Evolutionary conservation across 2,888 invertebrate genomes (phyloP).

Genomic region (Leptopilina drosophilae): DNA sequence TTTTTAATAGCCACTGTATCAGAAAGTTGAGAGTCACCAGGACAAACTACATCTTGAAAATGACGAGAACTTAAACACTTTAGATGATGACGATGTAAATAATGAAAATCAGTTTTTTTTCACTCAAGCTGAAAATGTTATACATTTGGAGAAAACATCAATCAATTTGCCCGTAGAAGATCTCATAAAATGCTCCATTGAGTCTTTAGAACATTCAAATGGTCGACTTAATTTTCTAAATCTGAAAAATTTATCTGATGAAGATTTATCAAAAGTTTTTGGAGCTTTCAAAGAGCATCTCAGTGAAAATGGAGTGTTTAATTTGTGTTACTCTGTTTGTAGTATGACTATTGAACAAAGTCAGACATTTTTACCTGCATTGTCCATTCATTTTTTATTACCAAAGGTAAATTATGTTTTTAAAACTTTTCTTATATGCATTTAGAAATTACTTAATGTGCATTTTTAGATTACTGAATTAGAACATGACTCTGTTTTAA

Average conservation of each 20-base stretch:
- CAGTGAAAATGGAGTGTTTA: slow-evolving; percentile 61
- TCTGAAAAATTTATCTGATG: slow-evolving; percentile 59
- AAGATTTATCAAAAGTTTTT: slow-evolving; percentile 58
- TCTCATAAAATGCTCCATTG: slow-evolving; percentile 36
- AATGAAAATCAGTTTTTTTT: slow-evolving; percentile 5
- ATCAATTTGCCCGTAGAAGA: background rate
- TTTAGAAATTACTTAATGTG: background rate
- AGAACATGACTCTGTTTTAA: slow-evolving; percentile 61
- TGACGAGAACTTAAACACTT: background rate
- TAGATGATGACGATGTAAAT: background rate
- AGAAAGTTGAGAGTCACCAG: background rate
- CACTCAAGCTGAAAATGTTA: background rate
- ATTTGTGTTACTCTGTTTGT: slow-evolving; percentile 64
- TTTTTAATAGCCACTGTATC: background rate
- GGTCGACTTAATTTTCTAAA: slow-evolving; percentile 58
- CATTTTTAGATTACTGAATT: slow-evolving; percentile 59
- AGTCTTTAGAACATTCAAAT: slow-evolving; percentile 61
- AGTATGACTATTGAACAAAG: slow-evolving; percentile 60
- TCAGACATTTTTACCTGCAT: slow-evolving; percentile 59
- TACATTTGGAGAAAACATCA: background rate
- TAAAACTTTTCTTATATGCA: background rate
- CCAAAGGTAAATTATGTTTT: slow-evolving; percentile 59
- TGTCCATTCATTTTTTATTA: slow-evolving; percentile 64
- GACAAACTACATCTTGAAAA: background rate
- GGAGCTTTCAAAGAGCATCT: slow-evolving; percentile 60